These are phyloP conservation scores for Armadillidium nasatum DNA, from an alignment of 1,140 invertebrate species.

Conservation along the genomic window DNA sequence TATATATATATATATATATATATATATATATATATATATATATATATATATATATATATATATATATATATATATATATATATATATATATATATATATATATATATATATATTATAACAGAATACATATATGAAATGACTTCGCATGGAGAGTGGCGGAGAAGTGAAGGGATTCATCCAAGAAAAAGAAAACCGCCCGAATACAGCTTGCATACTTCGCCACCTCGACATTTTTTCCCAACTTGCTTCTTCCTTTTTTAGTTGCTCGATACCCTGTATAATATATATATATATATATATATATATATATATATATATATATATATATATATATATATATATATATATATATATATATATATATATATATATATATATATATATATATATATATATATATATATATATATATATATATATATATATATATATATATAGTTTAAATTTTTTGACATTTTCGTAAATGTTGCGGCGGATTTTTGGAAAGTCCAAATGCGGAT, in stretches of 20 bases:
- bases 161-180: conserved; percentile 94
- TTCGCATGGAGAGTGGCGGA: conserved; percentile 54
- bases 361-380: no score
- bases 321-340: conserved; percentile 7
- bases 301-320: conserved; percentile 29
- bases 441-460: no score
- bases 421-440: no score
- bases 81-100: no score
- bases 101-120: conserved; percentile 20
- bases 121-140: conserved; percentile 45
- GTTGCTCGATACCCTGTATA: conserved; percentile 81
- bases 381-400: not conserved
- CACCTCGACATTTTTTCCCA: conserved; percentile 86
- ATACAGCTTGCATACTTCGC: conserved; percentile 91
- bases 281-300: conserved; percentile 30
- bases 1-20: no score
- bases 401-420: conserved; percentile 15
- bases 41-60: no score
- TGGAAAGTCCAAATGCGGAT: no score
- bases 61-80: no score
- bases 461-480: no score
- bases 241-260: conserved; percentile 86
- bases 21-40: no score
- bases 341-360: no score
- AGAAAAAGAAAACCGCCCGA: conserved; percentile 83